Base-by-base conservation (phyloP, 2,888 invertebrate species). In the Monochamus alternatus region DNA sequence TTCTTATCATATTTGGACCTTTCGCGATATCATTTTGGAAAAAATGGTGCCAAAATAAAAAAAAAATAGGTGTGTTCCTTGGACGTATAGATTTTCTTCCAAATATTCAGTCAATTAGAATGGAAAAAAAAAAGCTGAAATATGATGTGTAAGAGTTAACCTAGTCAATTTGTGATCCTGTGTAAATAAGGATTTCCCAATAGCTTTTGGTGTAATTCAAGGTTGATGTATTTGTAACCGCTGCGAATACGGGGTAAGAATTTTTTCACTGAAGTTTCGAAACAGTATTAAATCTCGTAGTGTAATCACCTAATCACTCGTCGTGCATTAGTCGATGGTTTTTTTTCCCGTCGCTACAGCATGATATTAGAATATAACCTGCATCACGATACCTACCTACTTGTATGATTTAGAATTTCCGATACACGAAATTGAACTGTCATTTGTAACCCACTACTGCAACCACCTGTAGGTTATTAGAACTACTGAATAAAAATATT, bases 81-180 rank as follows among this genome's bases (percentile, higher is more conserved):
- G 9, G 43, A 44, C 10, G 22, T 47, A 47, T 38, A 12, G 64
- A 47, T 64, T 66, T 52, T 52, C 66, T 66, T 65, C 51, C 65
- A 31, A 30, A 32, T n/a, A 22, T 12, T 2, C n/a, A 30, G 47
- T 69, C 32, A 22, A 69, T 60, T 63, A 51, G 5, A 47, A 14
- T 47, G 47, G 47, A n/a, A 22, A 22, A 22, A 22, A 22, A 67
- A 38, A n/a, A n/a, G 5, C 3, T 52, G 51, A 32, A 62, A 52
- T 63, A 71, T 71, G 69, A n/a, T 60, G 60, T 58, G 51, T 47
- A 51, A 55, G 31, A 51, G 52, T 71, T 71, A 71, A 71, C 63
- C 71, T 32, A 52, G 51, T 63, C 62, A 71, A 63, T 71, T 71
- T 62, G 63, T 71, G 62, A 63, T 63, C 63, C 71, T 63, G 14